A percentile compares a stretch with the other conserved stretches of the same genome.
These are phyloP conservation scores for Neodon shergylaensis DNA, from an alignment of 2,113 vertebrate genomes.

Conservation along the genomic window DNA sequence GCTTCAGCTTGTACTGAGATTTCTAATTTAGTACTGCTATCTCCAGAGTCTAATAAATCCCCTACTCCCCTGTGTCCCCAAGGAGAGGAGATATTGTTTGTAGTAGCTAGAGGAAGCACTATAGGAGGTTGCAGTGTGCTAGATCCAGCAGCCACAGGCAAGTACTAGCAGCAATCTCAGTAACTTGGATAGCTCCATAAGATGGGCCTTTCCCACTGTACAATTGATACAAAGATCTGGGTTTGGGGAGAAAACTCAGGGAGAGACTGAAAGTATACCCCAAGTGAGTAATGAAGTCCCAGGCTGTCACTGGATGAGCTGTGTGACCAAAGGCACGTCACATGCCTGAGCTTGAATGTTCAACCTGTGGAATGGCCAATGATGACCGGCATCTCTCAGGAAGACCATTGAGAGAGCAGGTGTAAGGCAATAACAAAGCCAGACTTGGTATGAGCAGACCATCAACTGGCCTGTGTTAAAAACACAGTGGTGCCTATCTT, in stretches of 20 bases:
- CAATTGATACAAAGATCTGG: background rate
- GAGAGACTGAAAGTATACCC: background rate
- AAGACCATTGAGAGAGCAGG: background rate
- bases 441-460: too few relatives aligned
- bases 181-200: background rate
- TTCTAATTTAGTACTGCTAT: conserved; percentile 6
- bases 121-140: background rate
- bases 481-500: fast-evolving
- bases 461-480: fast-evolving
- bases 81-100: background rate
- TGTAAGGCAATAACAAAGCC: fast-evolving
- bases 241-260: too few relatives aligned
- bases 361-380: background rate
- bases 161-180: background rate
- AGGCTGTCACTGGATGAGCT: too few relatives aligned
- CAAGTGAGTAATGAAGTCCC: too few relatives aligned
- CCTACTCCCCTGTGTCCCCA: background rate
- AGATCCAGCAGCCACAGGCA: background rate
- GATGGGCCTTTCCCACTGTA: background rate
- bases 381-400: background rate
- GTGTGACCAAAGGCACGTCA: too few relatives aligned
- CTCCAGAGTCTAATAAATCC: background rate
- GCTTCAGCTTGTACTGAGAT: background rate
- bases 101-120: background rate
- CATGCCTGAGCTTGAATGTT: background rate